These are phyloP conservation scores for Lasius platythorax DNA, from an alignment of 2,888 invertebrate genomes.

Conservation along the genomic window DNA sequence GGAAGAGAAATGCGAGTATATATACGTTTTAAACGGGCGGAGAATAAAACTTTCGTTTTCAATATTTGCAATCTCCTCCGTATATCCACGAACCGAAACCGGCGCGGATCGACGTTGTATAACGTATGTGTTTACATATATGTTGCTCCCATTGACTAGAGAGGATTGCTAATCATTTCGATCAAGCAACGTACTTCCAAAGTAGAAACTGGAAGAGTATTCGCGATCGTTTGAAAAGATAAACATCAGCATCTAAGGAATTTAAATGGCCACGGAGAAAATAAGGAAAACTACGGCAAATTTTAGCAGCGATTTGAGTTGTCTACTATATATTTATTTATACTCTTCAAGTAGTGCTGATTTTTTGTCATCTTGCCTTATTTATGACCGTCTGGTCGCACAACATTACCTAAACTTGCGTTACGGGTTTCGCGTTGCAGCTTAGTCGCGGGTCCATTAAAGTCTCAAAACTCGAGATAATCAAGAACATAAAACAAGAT, in stretches of 20 bases:
- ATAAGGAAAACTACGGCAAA: conserved; percentile 19
- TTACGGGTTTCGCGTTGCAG: conserved; percentile 13
- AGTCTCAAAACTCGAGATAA: conserved; percentile 2
- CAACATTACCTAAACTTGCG: background rate
- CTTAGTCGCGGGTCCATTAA: background rate
- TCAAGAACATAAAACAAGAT: background rate
- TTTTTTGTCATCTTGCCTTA: conserved; percentile 35
- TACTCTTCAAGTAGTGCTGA: conserved; percentile 22
- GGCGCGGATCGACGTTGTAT: conserved; percentile 19
- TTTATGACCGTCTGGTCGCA: background rate
- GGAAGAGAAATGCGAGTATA: conserved; percentile 50
- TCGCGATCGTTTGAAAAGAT: background rate
- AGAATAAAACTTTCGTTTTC: conserved; percentile 74
- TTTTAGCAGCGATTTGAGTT: background rate
- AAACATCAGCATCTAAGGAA: background rate
- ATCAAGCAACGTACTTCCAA: conserved; percentile 17
- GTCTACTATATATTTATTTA: background rate
- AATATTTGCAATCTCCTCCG: conserved; percentile 63
- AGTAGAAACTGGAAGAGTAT: background rate
- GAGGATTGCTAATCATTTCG: conserved; percentile 30
- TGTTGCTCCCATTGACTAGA: background rate
- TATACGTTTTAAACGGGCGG: conserved; percentile 36
- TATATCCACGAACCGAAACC: conserved; percentile 53
- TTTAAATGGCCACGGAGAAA: conserved; percentile 9
- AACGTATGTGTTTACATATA: conserved; percentile 27